Conservation (phyloP, 1,140 invertebrate species). For the Aphis craccivora region DNA sequence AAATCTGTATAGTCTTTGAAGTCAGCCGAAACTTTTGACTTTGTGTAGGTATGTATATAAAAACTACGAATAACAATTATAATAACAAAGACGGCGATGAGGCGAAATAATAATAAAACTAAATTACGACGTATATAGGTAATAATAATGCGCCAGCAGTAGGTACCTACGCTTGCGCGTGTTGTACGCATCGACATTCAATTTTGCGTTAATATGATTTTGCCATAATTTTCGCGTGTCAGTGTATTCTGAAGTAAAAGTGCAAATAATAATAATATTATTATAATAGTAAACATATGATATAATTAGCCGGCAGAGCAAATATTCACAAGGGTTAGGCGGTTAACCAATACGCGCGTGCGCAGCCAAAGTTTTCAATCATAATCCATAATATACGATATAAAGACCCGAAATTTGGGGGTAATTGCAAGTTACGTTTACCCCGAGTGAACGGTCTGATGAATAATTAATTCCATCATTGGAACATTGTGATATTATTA, state of each 20-base stretch:
- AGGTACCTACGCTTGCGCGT: neutral
- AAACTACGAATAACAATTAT: constrained; percentile 12
- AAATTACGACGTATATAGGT: neutral
- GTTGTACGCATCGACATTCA: neutral
- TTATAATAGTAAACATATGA: neutral
- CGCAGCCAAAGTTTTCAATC: neutral
- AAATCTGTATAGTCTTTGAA: neutral
- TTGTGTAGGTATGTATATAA: neutral
- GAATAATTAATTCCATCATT: neutral
- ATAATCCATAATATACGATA: neutral
- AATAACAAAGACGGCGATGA: neutral
- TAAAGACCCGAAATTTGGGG: neutral
- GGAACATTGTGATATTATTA: neutral
- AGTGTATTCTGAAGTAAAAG: neutral
- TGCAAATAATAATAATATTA: neutral
- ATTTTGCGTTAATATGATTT: neutral
- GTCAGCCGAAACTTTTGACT: neutral
- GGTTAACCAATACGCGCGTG: neutral
- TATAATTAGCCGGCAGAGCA: neutral
- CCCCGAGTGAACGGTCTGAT: neutral
- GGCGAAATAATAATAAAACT: neutral
- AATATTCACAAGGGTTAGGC: neutral
- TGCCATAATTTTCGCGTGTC: neutral
- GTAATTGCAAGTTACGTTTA: neutral
- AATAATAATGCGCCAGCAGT: neutral